These are phyloP conservation scores for Dromiciops gliroides DNA, from an alignment of 2,113 vertebrate species.

Conservation along the genomic window DNA sequence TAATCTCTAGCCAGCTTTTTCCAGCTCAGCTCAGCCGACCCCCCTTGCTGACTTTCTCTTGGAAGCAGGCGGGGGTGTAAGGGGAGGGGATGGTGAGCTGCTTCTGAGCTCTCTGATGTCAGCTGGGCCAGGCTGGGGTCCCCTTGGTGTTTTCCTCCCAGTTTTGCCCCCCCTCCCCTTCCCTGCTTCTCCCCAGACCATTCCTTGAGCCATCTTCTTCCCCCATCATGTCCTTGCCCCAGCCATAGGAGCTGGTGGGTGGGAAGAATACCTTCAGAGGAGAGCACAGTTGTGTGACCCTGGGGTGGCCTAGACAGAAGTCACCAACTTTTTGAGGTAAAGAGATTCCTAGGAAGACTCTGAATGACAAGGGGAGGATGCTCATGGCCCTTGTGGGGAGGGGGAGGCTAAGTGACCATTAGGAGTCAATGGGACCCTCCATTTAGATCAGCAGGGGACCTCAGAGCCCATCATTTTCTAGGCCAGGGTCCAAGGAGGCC, in stretches of 20 bases:
- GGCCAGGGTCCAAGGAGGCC: not conserved
- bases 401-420: too few species aligned
- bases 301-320: not conserved
- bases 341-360: not conserved
- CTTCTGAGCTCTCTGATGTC: not conserved
- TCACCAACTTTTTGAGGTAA: not conserved
- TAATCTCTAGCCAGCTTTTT: conserved; percentile 69
- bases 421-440: not conserved
- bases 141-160: not conserved
- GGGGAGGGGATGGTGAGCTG: not conserved
- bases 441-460: not conserved
- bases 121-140: not conserved
- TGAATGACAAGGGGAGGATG: not conserved
- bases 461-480: not conserved
- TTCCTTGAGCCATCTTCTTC: not conserved
- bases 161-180: not conserved
- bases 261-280: not conserved
- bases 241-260: not conserved
- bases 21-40: conserved; percentile 34
- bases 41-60: conserved; percentile 16
- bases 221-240: not conserved
- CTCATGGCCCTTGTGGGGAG: not conserved
- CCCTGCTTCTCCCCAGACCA: not conserved
- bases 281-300: not conserved
- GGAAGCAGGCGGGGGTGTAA: not conserved